Conservation (phyloP, 2,888 invertebrate species). For the Cheilosia vernalis region DNA sequence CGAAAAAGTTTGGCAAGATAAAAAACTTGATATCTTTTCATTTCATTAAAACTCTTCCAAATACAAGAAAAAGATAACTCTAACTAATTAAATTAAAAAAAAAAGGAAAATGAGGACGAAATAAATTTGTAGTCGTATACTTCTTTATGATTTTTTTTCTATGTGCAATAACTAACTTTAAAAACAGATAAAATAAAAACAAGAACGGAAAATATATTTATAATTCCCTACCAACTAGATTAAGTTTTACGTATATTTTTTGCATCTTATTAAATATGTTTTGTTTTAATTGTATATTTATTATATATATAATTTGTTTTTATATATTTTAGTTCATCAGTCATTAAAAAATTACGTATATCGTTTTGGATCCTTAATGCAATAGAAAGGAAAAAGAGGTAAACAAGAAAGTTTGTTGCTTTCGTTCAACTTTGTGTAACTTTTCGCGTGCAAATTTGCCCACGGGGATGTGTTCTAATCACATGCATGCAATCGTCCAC, state of each 20-base stretch:
- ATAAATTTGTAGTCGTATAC: slow-evolving; percentile 73
- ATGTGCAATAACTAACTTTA: slow-evolving; percentile 65
- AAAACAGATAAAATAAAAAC: slow-evolving; percentile 49
- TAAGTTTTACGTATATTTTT: slow-evolving; percentile 73
- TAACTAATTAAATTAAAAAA: slow-evolving; percentile 57
- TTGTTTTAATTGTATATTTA: slow-evolving; percentile 70
- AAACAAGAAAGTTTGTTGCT: slow-evolving; percentile 74
- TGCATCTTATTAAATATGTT: slow-evolving; percentile 73
- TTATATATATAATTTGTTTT: slow-evolving; percentile 72
- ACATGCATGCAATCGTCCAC: slow-evolving; percentile 67
- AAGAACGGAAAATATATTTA: slow-evolving; percentile 52
- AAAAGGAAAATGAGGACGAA: slow-evolving; percentile 68
- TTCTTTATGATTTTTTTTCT: slow-evolving; percentile 54
- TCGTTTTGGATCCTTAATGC: slow-evolving; percentile 76
- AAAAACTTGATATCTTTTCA: slow-evolving; percentile 57
- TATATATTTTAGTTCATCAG: slow-evolving; percentile 76
- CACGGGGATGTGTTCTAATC: slow-evolving; percentile 49
- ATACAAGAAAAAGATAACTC: slow-evolving; percentile 60
- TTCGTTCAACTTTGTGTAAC: slow-evolving; percentile 57
- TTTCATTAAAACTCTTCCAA: slow-evolving; percentile 46
- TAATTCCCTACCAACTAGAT: slow-evolving; percentile 70
- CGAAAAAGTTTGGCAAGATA: slow-evolving; percentile 74
- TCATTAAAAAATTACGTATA: slow-evolving; percentile 80
- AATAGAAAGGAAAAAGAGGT: slow-evolving; percentile 71
- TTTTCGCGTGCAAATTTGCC: slow-evolving; percentile 44